Percentiles rank a stretch among this genome's conserved stretches.
Conservation (phyloP, 2,113 vertebrate genomes). For the Oreochromis spilurus region DNA sequence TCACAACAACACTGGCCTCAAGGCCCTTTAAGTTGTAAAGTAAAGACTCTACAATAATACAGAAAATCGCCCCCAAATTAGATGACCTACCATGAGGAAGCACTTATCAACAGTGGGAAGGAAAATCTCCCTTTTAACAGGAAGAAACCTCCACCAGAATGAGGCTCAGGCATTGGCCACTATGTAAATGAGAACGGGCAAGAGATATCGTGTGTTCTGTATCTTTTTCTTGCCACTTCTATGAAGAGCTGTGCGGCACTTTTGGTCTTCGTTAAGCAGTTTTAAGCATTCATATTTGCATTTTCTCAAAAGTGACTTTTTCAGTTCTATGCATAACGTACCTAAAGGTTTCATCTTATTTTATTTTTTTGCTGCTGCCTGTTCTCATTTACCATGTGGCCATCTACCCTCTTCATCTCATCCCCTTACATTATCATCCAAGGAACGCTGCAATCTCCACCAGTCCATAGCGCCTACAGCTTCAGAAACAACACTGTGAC, state of each 20-base stretch:
- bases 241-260: background rate
- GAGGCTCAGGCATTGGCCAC: background rate
- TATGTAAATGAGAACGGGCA: background rate
- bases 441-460: background rate
- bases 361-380: background rate
- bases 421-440: constrained; percentile 6
- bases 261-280: background rate
- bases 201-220: background rate
- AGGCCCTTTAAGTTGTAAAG: background rate
- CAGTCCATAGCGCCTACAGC: background rate
- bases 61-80: background rate
- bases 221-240: background rate
- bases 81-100: background rate
- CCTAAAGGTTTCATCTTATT: background rate
- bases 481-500: constrained; percentile 21
- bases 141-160: background rate
- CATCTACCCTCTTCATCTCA: background rate
- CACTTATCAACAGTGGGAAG: rapidly evolving
- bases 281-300: background rate
- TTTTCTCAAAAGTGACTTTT: background rate
- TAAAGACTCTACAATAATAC: background rate
- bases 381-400: background rate
- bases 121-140: background rate
- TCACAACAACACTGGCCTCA: background rate
- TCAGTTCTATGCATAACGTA: background rate